These are phyloP conservation scores for Conus ventricosus DNA, from an alignment of 1,140 invertebrate species.

Conservation along the genomic window DNA sequence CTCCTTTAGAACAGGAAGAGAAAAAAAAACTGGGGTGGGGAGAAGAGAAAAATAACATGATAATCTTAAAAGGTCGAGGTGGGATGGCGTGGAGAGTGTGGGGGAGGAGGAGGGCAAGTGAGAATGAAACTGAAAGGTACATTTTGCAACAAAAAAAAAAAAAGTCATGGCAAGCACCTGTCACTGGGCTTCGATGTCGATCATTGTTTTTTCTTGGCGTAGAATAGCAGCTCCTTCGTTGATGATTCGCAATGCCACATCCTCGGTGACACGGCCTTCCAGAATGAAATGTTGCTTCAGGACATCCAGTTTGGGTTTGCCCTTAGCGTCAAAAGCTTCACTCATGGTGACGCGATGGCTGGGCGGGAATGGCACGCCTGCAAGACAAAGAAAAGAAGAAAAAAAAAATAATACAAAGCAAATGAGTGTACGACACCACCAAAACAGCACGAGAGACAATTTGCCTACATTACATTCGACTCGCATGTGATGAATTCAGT, in stretches of 20 bases:
- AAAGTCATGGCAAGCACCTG: constrained; percentile 79
- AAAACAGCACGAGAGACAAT: no score
- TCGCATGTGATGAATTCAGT: no score
- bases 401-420: no score
- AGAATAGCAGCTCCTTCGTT: constrained; percentile 97
- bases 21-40: no score
- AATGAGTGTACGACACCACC: no score
- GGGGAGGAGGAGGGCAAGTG: no score
- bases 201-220: constrained; percentile 99
- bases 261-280: constrained; percentile 98
- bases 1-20: no score
- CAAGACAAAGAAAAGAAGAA: constrained; percentile 26
- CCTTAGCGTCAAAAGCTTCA: constrained; percentile 96
- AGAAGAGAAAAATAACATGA: no score
- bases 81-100: no score
- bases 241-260: constrained; percentile 96
- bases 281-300: constrained; percentile 99
- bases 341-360: constrained; percentile 95
- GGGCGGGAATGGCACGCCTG: constrained; percentile 97
- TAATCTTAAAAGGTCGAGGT: no score
- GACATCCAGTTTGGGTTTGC: constrained; percentile 95
- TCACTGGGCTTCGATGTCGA: constrained; percentile 99
- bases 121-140: no score
- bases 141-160: neutral
- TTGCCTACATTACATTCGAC: no score